These are phyloP conservation scores for Girardinichthys multiradiatus DNA, from an alignment of 2,113 vertebrate genomes.

Conservation along the genomic window DNA sequence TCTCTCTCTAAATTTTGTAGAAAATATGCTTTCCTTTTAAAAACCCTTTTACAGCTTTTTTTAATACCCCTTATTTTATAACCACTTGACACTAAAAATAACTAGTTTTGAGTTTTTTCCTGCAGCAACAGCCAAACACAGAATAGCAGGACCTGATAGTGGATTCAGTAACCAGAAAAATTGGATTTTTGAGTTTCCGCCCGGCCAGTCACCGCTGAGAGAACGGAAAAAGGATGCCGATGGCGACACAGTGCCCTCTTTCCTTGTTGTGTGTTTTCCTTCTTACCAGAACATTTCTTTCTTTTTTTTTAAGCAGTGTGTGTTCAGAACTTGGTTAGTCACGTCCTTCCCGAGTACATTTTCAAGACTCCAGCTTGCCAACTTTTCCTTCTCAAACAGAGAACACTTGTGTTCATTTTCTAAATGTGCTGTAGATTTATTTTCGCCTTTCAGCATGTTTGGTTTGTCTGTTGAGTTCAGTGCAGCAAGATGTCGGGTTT, in stretches of 20 bases:
- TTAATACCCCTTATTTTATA: not conserved
- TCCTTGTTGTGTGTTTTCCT: conserved; percentile 58
- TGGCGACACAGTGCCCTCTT: conserved; percentile 72
- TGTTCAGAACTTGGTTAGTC: conserved; percentile 59
- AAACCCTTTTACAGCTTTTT: not conserved
- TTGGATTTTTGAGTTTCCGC: too few species aligned
- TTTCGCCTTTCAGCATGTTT: not conserved
- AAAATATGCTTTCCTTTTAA: not conserved
- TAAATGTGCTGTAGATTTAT: not conserved
- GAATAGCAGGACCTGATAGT: too few species aligned
- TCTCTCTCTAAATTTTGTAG: not conserved
- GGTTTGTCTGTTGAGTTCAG: conserved; percentile 10
- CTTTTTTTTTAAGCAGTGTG: conserved; percentile 1
- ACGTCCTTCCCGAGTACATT: conserved; percentile 54
- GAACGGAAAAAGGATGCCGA: conserved; percentile 72
- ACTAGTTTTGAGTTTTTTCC: not conserved
- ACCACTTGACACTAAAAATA: not conserved
- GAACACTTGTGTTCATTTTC: not conserved
- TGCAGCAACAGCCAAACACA: not conserved
- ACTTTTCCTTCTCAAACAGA: conserved; percentile 1
- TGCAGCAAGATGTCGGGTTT: conserved; percentile 1
- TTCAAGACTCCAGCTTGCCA: conserved; percentile 19
- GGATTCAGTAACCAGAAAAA: too few species aligned
- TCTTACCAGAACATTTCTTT: conserved; percentile 19
- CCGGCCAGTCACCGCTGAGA: too few species aligned